Base-by-base conservation (phyloP, 2,113 vertebrate genomes). In the Grallaria varia region DNA sequence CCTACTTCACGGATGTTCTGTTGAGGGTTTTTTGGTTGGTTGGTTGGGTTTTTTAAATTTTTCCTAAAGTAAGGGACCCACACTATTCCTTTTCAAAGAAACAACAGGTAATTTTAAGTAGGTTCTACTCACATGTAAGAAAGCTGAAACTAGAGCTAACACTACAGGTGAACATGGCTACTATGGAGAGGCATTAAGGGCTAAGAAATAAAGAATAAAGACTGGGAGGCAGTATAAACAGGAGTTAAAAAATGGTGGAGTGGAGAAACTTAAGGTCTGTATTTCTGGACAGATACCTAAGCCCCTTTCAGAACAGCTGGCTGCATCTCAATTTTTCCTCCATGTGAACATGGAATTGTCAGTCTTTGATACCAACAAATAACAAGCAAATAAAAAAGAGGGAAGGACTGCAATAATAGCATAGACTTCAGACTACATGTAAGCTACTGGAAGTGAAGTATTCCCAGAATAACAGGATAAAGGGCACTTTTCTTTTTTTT, bases 401-500 rank as follows among this genome's bases (percentile, higher is more conserved):
- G 6, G 8, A 4, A 81, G 2, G 2, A 63, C 10, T 22, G 8
- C 8, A 63, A 77, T 40, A 58, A 50, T 0, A 79, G 5, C 10
- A 40, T 0, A 19, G 14, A 18, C 72, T 56, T 35, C 24, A 52
- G 44, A 25, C 49, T 50, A 27, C 27, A 13, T 50, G 24, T 25
- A 50, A 50, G 24, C 49, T 50, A 50, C 24, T 50, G 49, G 24
- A 25, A 50, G 45, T 40, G 30, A 90, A 7, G 17, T 39, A 23
- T 64, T 37, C 8, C 8, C 39, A 64, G 19, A 94, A 40, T 1
- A 84, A 72, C 39, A 64, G 19, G 92, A 40, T 1, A 84, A 72
- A 28, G 3, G 1, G 1, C 4, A 52, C 1, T 7, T 31, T 31
- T 25, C 1, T 7, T 31, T 31, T 25, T n/a, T 35, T 42, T 44